These are phyloP conservation scores for Rhadina sibilatrix DNA, from an alignment of 2,113 vertebrate species.

Conservation along the genomic window DNA sequence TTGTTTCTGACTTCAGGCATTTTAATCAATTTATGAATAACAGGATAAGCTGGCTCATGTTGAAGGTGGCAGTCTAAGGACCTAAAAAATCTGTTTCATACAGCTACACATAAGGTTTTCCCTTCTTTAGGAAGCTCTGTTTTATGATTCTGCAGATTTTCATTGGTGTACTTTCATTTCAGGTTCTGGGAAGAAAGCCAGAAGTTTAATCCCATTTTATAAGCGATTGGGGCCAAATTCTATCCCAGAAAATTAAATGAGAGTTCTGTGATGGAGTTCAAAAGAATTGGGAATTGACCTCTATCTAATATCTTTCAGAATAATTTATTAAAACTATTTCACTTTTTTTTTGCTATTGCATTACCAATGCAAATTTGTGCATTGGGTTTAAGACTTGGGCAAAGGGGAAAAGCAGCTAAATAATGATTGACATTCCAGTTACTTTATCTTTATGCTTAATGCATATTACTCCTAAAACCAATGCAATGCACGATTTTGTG, in stretches of 20 bases:
- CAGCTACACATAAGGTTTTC: not conserved
- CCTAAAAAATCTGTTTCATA: not conserved
- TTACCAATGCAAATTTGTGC: slow-evolving; percentile 6
- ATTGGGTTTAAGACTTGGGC: not conserved
- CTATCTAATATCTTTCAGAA: slow-evolving; percentile 35
- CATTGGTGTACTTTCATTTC: not conserved
- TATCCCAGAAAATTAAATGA: slow-evolving; percentile 53
- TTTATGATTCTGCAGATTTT: not conserved
- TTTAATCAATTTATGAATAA: slow-evolving; percentile 51
- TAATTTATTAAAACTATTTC: slow-evolving; percentile 49
- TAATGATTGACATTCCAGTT: not conserved
- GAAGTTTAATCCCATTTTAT: slow-evolving; percentile 42
- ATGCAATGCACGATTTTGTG: not conserved
- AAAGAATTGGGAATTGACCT: slow-evolving; percentile 50
- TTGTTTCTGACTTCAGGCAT: slow-evolving; percentile 32
- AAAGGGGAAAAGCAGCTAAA: slow-evolving; percentile 16
- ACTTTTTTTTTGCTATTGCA: not conserved
- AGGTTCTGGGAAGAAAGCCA: slow-evolving; percentile 46
- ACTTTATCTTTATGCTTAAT: not conserved
- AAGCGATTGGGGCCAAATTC: not conserved
- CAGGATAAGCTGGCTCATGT: not conserved
- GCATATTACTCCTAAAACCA: not conserved
- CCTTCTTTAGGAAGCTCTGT: not conserved
- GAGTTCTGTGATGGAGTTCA: slow-evolving; percentile 16
- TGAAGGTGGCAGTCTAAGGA: not conserved